Conservation (phyloP, 1,140 invertebrate genomes). For the Lasaia peninsularis region DNA sequence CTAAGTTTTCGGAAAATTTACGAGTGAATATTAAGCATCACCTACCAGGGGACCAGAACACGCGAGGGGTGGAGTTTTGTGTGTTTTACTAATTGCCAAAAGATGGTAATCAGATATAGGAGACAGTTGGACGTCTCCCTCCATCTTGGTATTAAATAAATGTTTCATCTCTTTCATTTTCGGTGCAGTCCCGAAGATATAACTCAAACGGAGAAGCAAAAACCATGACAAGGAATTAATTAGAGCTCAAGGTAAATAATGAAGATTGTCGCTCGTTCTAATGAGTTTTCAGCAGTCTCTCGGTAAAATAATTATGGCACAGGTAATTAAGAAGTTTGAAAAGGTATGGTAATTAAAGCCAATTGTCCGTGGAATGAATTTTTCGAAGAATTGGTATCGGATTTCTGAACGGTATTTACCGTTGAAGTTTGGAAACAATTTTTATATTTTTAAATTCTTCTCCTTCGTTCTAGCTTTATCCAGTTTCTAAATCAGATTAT, state of each 20-base stretch:
- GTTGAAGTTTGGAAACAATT: neutral
- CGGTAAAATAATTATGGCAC: constrained; percentile 64
- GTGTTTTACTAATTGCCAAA: constrained; percentile 79
- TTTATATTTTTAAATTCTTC: neutral
- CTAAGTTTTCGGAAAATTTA: constrained; percentile 75
- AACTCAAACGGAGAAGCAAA: constrained; percentile 73
- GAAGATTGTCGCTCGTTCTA: constrained; percentile 71
- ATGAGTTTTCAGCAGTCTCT: constrained; percentile 66
- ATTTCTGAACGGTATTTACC: neutral
- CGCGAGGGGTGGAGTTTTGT: constrained; percentile 77
- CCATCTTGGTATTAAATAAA: constrained; percentile 23
- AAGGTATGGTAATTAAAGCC: constrained; percentile 36
- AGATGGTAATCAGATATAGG: constrained; percentile 76
- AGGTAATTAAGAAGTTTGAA: constrained; percentile 64
- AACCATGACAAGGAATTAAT: constrained; percentile 79
- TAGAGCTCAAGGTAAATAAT: constrained; percentile 75
- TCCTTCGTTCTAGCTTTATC: no score
- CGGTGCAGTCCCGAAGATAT: constrained; percentile 47
- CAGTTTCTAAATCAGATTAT: no score
- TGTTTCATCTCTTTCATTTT: constrained; percentile 33
- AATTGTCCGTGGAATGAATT: constrained; percentile 13
- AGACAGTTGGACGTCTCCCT: constrained; percentile 45
- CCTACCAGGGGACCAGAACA: constrained; percentile 74
- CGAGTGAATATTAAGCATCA: constrained; percentile 72
- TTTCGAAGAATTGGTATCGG: neutral